Base-by-base conservation (phyloP, 2,888 invertebrate species). In the Archips crataeganus region DNA sequence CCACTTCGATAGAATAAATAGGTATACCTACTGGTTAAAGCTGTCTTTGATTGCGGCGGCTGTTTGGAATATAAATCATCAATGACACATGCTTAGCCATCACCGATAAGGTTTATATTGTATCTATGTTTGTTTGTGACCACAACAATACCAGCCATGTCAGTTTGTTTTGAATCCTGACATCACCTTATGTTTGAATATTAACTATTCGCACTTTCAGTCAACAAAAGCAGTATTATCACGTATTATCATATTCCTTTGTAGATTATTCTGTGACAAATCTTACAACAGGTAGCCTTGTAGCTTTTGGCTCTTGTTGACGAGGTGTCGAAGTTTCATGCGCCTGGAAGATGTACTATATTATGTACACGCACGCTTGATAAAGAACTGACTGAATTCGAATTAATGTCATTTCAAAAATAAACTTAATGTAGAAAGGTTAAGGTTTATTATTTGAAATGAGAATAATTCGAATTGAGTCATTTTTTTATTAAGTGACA, bases 41-140 rank as follows among this genome's bases (percentile, higher is more conserved):
- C 74, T 61, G 69, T 70, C 70, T 74, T 65, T 69, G 45, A 65
- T 60, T 49, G 47, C 13, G 23, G 34, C 49, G 15, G 63, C 45
- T 70, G 75, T 63, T 71, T 54, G 51, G 75, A 75, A 75, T 75
- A 66, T 65, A 69, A 75, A 75, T 75, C 72, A 75, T 51, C 61
- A n/a, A 60, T 75, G 75, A 72, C 75, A 72, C 75, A 75, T 34
- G 75, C 36, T 65, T 66, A 51, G 54, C 66, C 61, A 47, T 60
- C 59, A 39, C 42, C 45, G 34, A 15, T 66, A 32, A 11, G 11
- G 57, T 11, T 57, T 11, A 66, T 39, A 39, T 54, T 49, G 63
- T 47, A 34, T 67, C 13, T 62, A 51, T 57, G 57, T 54, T 34
- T 42, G 51, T 63, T 57, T 63, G 70, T 70, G 54, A 64, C 70